Percentiles rank a stretch among this genome's conserved stretches.
Conservation (phyloP, 2,888 invertebrate species). For the Chalcosyrphus nemorum region DNA sequence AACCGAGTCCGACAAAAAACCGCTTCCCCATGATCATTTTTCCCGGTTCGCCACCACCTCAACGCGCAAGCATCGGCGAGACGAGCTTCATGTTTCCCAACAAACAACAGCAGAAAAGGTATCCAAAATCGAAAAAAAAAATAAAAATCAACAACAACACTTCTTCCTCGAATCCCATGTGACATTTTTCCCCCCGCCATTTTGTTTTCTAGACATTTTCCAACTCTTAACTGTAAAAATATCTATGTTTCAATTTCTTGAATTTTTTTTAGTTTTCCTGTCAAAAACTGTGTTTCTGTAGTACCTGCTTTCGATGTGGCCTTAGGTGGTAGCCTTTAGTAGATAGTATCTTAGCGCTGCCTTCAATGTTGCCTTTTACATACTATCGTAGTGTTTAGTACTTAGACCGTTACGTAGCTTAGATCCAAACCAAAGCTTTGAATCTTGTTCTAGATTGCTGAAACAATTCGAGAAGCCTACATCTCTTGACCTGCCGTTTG, state of each 20-base stretch:
- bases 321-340: constrained; percentile 19
- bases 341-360: constrained; percentile 27
- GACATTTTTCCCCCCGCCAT: constrained; percentile 53
- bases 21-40: constrained; percentile 81
- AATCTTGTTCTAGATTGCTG: constrained; percentile 82
- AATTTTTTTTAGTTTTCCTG: constrained; percentile 16
- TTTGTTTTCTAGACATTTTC: constrained; percentile 48
- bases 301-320: constrained; percentile 61
- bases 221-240: constrained; percentile 27
- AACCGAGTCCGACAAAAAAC: constrained; percentile 87
- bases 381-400: neutral
- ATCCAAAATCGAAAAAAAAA: constrained; percentile 71
- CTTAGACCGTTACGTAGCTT: constrained; percentile 24
- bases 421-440: constrained; percentile 36
- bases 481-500: constrained; percentile 85
- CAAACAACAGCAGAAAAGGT: constrained; percentile 83
- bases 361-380: constrained; percentile 46
- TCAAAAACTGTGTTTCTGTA: constrained; percentile 49
- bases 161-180: constrained; percentile 75
- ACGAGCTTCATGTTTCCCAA: constrained; percentile 80
- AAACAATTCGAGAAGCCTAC: constrained; percentile 86
- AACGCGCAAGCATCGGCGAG: constrained; percentile 81
- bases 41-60: constrained; percentile 85
- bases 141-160: constrained; percentile 74
- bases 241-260: constrained; percentile 7